Percentiles rank a stretch among this genome's conserved stretches.
Evolutionary conservation across 2,113 vertebrate species (phyloP).

Genomic region (Catharus bicknelli): DNA sequence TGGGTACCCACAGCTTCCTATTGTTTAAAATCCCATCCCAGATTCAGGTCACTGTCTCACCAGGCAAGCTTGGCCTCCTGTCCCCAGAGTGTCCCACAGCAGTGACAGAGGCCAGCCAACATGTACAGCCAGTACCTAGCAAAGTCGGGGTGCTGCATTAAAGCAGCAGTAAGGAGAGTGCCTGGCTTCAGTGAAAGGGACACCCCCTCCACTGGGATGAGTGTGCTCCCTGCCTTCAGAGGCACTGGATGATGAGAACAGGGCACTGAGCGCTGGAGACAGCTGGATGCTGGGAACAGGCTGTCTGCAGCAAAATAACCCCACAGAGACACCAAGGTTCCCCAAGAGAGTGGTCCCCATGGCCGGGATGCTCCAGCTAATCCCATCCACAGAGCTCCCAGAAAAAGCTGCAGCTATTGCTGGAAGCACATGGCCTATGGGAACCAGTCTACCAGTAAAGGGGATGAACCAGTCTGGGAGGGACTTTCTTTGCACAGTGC

Average conservation of each 20-base stretch:
- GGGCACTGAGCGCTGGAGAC: neutral
- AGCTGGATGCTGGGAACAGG: neutral
- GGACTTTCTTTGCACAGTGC: neutral
- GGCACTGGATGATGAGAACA: neutral
- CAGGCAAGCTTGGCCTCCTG: neutral
- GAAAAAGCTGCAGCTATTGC: neutral
- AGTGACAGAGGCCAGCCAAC: rapidly evolving
- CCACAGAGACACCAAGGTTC: neutral
- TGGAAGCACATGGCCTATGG: neutral
- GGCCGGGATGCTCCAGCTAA: neutral
- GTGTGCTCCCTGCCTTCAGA: neutral
- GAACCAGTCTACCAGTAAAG: neutral
- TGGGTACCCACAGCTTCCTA: neutral
- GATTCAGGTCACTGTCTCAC: neutral
- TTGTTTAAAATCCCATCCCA: neutral
- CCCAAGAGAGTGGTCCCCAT: neutral
- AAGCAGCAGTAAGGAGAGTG: neutral
- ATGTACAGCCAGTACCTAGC: neutral
- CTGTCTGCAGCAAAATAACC: neutral
- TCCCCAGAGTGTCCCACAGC: neutral
- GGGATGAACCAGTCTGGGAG: neutral
- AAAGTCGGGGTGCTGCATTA: neutral
- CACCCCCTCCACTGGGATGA: neutral
- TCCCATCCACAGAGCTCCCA: neutral
- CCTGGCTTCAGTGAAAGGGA: neutral